A percentile compares a stretch with the other conserved stretches of the same genome.
Conservation (phyloP, 64 coral and sea anemone species). For the Pachyseris speciosa region DNA sequence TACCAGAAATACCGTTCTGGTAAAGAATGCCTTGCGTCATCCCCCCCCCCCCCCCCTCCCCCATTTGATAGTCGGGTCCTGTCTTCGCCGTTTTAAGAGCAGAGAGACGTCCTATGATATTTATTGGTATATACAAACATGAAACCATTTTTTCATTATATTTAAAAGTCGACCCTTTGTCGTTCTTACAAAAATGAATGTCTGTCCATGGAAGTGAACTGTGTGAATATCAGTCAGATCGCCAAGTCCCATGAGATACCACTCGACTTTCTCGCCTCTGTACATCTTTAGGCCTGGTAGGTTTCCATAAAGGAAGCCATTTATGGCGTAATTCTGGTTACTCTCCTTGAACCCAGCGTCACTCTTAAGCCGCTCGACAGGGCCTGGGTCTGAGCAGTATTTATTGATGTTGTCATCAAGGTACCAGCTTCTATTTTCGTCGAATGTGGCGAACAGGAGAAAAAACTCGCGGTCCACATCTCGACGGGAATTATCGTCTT, state of each 20-base stretch:
- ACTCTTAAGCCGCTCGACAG: slow-evolving; percentile 19
- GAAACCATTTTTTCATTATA: not conserved
- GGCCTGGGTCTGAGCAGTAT: slow-evolving; percentile 59
- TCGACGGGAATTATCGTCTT: slow-evolving; percentile 16
- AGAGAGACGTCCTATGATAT: no score
- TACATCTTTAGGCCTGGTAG: slow-evolving; percentile 70
- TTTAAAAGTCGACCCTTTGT: no score
- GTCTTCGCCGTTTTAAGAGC: no score
- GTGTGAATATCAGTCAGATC: slow-evolving; percentile 86
- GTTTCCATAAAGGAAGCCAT: slow-evolving; percentile 84
- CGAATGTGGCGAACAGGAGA: slow-evolving; percentile 74
- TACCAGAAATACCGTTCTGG: no score
- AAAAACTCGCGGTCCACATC: slow-evolving; percentile 78
- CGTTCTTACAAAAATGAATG: slow-evolving; percentile 70
- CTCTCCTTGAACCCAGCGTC: slow-evolving; percentile 85
- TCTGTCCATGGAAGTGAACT: slow-evolving; percentile 88
- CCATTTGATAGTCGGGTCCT: no score
- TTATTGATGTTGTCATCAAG: slow-evolving; percentile 77
- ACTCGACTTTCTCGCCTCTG: slow-evolving; percentile 65
- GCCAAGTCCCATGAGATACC: slow-evolving; percentile 79
- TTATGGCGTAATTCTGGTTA: slow-evolving; percentile 92
- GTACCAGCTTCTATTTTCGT: slow-evolving; percentile 89
- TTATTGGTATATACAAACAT: no score
- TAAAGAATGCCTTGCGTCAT: no score
- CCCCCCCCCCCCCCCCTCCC: no score